These are phyloP conservation scores for Asbolus verrucosus DNA, from an alignment of 1,140 invertebrate genomes.

Conservation along the genomic window DNA sequence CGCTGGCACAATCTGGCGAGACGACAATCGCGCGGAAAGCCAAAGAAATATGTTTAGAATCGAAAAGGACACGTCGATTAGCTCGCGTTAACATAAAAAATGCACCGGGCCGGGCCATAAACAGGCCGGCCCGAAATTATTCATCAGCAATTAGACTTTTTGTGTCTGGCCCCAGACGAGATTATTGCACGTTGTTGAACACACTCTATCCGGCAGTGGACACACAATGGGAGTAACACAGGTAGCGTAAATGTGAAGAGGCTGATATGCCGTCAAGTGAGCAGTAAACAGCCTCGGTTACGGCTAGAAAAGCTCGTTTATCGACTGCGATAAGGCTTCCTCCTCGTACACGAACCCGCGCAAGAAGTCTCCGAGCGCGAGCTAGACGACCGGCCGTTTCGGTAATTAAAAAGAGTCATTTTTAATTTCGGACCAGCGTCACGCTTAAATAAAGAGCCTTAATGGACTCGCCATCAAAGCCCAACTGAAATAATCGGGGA, in stretches of 20 bases:
- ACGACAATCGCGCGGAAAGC: conserved; percentile 4
- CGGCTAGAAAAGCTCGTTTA: conserved; percentile 43
- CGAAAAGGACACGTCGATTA: too few species aligned
- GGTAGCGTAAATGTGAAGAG: conserved; percentile 44
- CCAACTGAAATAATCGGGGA: background rate
- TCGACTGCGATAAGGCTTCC: conserved; percentile 19
- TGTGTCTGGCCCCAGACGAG: conserved; percentile 19
- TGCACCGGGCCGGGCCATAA: background rate
- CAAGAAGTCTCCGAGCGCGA: background rate
- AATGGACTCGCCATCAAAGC: conserved; percentile 21
- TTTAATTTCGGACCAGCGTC: conserved; percentile 47
- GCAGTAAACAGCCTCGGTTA: conserved; percentile 41
- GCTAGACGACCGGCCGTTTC: background rate
- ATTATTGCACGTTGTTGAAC: conserved; percentile 8
- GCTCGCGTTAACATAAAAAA: background rate
- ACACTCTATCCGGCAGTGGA: background rate
- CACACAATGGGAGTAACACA: conserved; percentile 37
- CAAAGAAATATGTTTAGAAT: too few species aligned
- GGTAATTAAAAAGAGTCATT: conserved; percentile 37
- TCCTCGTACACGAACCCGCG: background rate
- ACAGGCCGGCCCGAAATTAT: conserved; percentile 9
- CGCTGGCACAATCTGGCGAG: too few species aligned
- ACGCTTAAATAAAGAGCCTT: conserved; percentile 46
- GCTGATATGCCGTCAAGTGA: conserved; percentile 40
- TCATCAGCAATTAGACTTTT: conserved; percentile 32